Evolutionary conservation across 2,888 invertebrate genomes (phyloP), one percentile per base, ranked within the genome.

Genomic region (Creontiades dilutus): DNA sequence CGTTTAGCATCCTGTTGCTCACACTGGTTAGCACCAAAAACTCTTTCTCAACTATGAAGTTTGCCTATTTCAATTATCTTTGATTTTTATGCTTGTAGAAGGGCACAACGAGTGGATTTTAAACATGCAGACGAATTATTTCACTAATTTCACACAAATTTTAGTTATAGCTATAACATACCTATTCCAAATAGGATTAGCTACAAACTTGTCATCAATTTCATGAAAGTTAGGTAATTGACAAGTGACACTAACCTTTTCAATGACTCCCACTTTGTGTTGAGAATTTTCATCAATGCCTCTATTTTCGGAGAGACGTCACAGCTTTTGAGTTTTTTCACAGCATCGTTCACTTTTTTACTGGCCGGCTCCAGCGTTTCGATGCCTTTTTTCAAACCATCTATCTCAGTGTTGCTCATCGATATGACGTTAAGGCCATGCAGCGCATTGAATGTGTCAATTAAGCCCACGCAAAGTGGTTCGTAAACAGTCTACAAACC

Each of bases 291-390:
- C 94, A 91, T 94, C 23, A 90, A 75, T 2, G 90, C 91, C 86
- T 92, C 92, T 61, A 92, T 82, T 55, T 85, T 85, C 4, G 90
- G 91, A 23, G 89, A 55, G 12, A 85, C 90, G 88, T 96, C 95
- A 75, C 95, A 94, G 92, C 93, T 93, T 94, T 96, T 94, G 91
- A 95, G 94, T 93, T 96, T 94, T 93, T 95, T 96, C 5, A 97
- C 93, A 0, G 96, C 95, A 48, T 97, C 97, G 90, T 96, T 94
- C 0, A 97, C 94, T 91, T 92, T 95, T 93, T 96, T 96, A 89
- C 96, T 94, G 46, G 96, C 94, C 75, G 93, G 92, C 92, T 97
- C 97, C 48, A 98, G 94, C 90, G 95, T 95, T 91, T 98, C 97
- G 91, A 96, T 96, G 0, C 96, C 95, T 19, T 94, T 95, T 90